phyloP scores from a whole-genome alignment of 2,888 invertebrate species.

The Acrocyrtus sp. region DNA sequence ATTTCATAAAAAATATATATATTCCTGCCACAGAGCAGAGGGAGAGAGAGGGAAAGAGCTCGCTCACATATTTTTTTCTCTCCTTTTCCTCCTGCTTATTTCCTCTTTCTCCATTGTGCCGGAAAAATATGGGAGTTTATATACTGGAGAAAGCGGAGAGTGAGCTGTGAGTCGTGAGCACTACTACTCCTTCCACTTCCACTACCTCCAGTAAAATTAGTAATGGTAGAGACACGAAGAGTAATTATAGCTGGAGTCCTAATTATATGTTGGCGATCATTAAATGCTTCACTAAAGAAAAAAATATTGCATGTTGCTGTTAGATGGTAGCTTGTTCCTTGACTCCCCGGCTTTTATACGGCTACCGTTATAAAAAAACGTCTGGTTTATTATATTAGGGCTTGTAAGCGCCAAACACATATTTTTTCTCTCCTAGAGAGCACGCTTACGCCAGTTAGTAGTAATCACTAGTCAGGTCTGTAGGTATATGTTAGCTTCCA shows the following conservation, averaged over 20 bases:
- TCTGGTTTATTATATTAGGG: not conserved
- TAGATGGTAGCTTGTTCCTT: too few species aligned
- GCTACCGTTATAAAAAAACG: not conserved
- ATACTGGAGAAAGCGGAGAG: too few species aligned
- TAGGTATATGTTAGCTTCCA: constrained; percentile 4
- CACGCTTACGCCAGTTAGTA: not conserved
- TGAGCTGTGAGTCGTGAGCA: too few species aligned
- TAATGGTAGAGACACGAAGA: constrained; percentile 39
- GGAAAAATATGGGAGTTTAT: too few species aligned
- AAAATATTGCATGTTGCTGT: constrained; percentile 20
- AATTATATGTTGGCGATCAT: constrained; percentile 48
- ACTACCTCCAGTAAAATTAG: constrained; percentile 3
- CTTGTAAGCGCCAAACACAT: constrained; percentile 1
- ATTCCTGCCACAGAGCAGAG: too few species aligned
- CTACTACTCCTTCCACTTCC: too few species aligned
- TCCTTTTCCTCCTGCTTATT: constrained; percentile 2
- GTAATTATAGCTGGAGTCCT: constrained; percentile 42
- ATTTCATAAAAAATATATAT: constrained; percentile 33
- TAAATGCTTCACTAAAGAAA: constrained; percentile 40
- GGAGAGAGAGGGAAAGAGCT: too few species aligned
- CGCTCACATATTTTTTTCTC: too few species aligned
- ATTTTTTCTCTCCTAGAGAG: not conserved
- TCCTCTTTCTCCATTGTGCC: too few species aligned
- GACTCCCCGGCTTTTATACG: not conserved
- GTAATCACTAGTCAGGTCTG: constrained; percentile 4